These are phyloP conservation scores for Acanthiza pusilla DNA, from an alignment of 2,797 vertebrate genomes.

Conservation along the genomic window DNA sequence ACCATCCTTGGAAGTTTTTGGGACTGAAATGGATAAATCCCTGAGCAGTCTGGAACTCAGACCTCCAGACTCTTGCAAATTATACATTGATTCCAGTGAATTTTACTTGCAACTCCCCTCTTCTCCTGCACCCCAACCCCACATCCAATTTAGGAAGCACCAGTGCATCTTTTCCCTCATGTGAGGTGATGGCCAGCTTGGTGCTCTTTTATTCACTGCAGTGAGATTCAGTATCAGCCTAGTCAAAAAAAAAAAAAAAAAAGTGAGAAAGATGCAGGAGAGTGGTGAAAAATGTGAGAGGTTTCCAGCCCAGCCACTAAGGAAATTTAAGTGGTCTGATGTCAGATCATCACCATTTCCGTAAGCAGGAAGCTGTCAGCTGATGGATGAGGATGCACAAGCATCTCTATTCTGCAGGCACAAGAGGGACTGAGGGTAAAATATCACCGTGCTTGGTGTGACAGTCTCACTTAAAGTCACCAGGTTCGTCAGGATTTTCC, in stretches of 20 bases:
- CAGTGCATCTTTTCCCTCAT: rapidly evolving
- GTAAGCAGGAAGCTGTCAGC: conserved; percentile 3
- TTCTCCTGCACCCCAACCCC: too few species aligned
- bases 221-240: background rate
- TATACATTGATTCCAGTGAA: background rate
- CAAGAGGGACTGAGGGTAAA: background rate
- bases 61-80: background rate
- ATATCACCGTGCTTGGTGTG: background rate
- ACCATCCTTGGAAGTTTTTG: background rate
- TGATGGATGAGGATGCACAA: background rate
- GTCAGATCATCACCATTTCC: background rate
- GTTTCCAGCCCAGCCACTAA: background rate
- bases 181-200: background rate
- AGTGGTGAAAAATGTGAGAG: background rate
- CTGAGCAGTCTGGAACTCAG: background rate
- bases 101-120: background rate
- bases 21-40: background rate
- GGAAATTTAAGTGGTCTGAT: background rate
- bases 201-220: background rate
- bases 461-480: conserved; percentile 1
- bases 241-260: background rate
- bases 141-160: background rate
- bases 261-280: background rate
- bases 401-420: background rate
- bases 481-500: background rate